Base-by-base conservation (phyloP, 2,888 invertebrate genomes). In the Thymelicus acteon region DNA sequence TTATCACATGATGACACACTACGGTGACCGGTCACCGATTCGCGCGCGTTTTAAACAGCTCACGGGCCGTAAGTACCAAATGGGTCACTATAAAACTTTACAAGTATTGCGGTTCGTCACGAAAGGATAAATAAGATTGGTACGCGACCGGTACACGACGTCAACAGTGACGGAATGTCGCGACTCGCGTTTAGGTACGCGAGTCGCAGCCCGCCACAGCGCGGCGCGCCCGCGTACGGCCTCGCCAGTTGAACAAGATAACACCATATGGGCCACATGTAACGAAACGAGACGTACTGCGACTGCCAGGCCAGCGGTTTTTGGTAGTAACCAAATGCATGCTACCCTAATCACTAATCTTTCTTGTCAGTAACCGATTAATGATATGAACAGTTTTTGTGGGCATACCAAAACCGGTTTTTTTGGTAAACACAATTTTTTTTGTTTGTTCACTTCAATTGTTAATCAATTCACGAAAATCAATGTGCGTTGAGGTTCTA, bases 151-250 rank as follows among this genome's bases (percentile, higher is more conserved):
- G 75, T 80, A 79, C 83, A 83, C 83, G 80, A 79, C 81, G 79
- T 82, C 78, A 74, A 83, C 85, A 83, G 75, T 78, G 80, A 74
- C 84, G 86, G 86, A 89, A 88, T 90, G 89, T 84, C 78, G 79
- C 76, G 19, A 19, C 19, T 84, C 78, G 79, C 76, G 19, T 52
- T 52, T 19, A 73, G 65, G 67, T 24, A 49, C 60, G 48, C 40
- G 52, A 1, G 15, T 15, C 52, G 15, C 19, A 8, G 24, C 24
- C 54, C 5, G 10, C 10, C 24, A 10, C 15, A 8, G 19, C 54
- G 74, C 75, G 75, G 77, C 78, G 74, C 77, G 78, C 78, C 77
- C 74, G 78, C 64, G 75, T 68, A 71, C 77, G 75, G 73, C 76
- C 76, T 71, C 77, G 75, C 67, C 75, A 74, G 71, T 69, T 73